Evolutionary conservation across 2,888 invertebrate genomes (phyloP), one percentile per base, ranked within the genome.

Genomic region (Agrypnus murinus): DNA sequence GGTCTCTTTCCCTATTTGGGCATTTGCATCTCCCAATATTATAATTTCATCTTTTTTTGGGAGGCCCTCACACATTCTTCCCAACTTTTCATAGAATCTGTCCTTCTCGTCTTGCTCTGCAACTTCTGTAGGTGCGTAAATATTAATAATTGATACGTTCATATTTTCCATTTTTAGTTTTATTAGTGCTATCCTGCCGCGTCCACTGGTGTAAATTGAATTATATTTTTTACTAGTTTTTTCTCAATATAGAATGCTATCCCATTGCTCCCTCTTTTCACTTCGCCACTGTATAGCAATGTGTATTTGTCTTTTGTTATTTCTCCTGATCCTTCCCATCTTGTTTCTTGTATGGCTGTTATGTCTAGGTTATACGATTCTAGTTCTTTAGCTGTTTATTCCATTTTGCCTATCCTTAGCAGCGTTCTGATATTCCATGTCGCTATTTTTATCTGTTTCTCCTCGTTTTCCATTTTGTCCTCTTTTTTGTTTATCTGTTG

Each of bases 261-360:
- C n/a, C 31, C 31, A 31, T 53, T 53, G 53, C 15, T 14, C 48
- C 19, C 48, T 17, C 7, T 48, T 48, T 48, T 43, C 43, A 5
- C 43, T 43, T 12, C 43, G 10, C 43, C 43, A 12, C 43, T 43
- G 43, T 43, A 43, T 48, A 48, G 48, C 7, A 48, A 14, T 15
- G 48, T 48, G 19, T 48, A 25, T 53, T 53, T 53, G 53, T n/a
- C 31, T 53, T 53, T 53, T 19, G 53, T 53, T 53, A 53, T 53
- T 53, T 53, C n/a, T 17, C 31, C 31, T 53, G 53, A 53, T 31
- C 31, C 31, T 53, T 53, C 53, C 25, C 53, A 53, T 53, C 53
- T 53, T 48, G 19, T 17, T 53, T 53, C n/a, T n/a, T n/a, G n/a
- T n/a, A n/a, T n/a, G n/a, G n/a, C n/a, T n/a, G n/a, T n/a, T n/a